Conservation (phyloP, 2,113 vertebrate species). For the Ptychochromis oligacanthus region DNA sequence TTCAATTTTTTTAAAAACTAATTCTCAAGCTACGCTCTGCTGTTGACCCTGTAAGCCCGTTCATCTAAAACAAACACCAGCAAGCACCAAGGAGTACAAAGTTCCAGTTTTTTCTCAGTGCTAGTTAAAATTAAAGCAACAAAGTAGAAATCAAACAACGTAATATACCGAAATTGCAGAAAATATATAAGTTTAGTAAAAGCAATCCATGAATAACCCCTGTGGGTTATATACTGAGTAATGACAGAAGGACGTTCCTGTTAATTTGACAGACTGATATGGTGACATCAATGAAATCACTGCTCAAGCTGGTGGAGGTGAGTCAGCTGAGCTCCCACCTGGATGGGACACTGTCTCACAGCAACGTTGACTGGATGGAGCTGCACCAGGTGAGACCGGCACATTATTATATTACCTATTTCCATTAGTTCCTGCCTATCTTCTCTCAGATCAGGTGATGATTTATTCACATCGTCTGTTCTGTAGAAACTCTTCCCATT, state of each 20-base stretch:
- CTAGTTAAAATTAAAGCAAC: neutral
- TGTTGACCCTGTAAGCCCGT: neutral
- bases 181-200: neutral
- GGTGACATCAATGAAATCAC: constrained; percentile 83
- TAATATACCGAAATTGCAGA: neutral
- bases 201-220: neutral
- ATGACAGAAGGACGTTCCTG: neutral
- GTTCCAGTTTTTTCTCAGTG: neutral
- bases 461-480: constrained; percentile 5
- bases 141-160: neutral
- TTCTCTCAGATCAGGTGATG: neutral
- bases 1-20: neutral
- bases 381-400: constrained; percentile 86
- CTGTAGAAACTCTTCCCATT: constrained; percentile 89
- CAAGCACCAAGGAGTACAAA: neutral
- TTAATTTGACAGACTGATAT: constrained; percentile 82
- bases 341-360: constrained; percentile 84
- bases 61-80: neutral
- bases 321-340: constrained; percentile 84
- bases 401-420: neutral
- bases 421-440: neutral
- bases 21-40: rapidly evolving
- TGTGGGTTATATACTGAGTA: neutral
- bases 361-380: constrained; percentile 88
- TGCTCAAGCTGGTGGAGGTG: constrained; percentile 84